A percentile compares a stretch with the other conserved stretches of the same genome.
Conservation (phyloP, 2,113 vertebrate genomes). For the Hippocampus abdominalis region DNA sequence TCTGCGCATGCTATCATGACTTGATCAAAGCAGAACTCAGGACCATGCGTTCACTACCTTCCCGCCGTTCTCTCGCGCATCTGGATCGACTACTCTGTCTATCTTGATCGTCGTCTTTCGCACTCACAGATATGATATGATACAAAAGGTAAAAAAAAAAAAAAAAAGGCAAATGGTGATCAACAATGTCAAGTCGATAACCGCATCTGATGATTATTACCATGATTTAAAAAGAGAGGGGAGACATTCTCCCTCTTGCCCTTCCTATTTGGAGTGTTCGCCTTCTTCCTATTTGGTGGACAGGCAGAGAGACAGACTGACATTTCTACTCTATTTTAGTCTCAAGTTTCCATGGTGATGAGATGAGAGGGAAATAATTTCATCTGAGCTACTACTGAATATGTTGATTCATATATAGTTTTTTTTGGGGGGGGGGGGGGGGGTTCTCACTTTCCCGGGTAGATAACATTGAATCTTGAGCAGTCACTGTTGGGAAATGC, state of each 20-base stretch:
- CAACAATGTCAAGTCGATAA: background rate
- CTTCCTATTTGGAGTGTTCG: background rate
- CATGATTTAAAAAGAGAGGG: background rate
- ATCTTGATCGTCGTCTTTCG: no score
- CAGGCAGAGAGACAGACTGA: background rate
- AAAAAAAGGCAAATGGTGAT: background rate
- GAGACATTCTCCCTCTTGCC: background rate
- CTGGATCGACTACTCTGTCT: no score
- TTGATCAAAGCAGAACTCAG: no score
- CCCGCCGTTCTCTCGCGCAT: no score
- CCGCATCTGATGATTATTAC: background rate
- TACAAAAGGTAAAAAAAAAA: no score
- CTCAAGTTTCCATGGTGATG: conserved; percentile 62
- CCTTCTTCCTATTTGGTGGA: background rate
- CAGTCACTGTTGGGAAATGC: conserved; percentile 23
- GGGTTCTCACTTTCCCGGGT: conserved; percentile 23
- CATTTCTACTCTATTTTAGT: conserved; percentile 46
- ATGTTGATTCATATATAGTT: conserved; percentile 40
- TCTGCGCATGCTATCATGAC: no score
- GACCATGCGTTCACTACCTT: no score
- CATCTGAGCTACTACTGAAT: conserved; percentile 45
- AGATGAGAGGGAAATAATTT: conserved; percentile 38
- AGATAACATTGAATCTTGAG: conserved; percentile 40
- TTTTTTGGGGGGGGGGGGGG: no score
- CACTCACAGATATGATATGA: background rate